phyloP scores from a whole-genome alignment of 2,888 invertebrate genomes.

The Acronicta aceris region DNA sequence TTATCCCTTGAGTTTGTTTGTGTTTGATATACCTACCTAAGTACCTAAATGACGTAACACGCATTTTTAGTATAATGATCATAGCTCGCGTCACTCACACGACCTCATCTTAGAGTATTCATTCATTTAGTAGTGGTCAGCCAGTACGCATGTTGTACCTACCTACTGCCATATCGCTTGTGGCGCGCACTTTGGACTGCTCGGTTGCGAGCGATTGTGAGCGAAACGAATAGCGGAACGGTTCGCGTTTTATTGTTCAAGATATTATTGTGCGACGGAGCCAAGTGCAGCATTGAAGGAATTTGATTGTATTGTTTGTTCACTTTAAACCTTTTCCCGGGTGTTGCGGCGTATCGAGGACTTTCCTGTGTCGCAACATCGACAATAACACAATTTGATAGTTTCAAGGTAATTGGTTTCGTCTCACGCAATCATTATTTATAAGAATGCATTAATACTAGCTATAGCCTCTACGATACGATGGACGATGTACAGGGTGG shows the following conservation, averaged over 20 bases:
- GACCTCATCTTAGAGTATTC: constrained; percentile 55
- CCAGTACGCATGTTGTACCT: constrained; percentile 34
- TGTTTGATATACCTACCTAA: too few species aligned
- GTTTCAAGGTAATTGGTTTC: constrained; percentile 47
- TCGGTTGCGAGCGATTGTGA: constrained; percentile 36
- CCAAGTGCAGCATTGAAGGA: constrained; percentile 49
- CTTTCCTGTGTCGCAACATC: constrained; percentile 41
- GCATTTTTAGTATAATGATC: constrained; percentile 66
- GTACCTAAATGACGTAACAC: constrained; percentile 64
- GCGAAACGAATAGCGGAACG: constrained; percentile 45
- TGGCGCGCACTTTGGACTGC: constrained; percentile 53
- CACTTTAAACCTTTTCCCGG: constrained; percentile 36
- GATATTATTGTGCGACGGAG: constrained; percentile 40
- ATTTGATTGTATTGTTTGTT: constrained; percentile 55
- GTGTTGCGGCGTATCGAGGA: constrained; percentile 41
- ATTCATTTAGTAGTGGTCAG: constrained; percentile 59
- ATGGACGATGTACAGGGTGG: too few species aligned
- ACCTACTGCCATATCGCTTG: constrained; percentile 41
- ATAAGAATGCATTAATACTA: too few species aligned
- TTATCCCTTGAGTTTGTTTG: constrained; percentile 43
- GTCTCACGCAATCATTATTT: constrained; percentile 26
- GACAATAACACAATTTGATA: constrained; percentile 35
- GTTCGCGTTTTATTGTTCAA: constrained; percentile 41
- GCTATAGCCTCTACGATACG: too few species aligned
- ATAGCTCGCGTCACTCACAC: constrained; percentile 58